Evolutionary conservation across 2,888 invertebrate species (phyloP).

Genomic region (Pardosa pseudoannulata): DNA sequence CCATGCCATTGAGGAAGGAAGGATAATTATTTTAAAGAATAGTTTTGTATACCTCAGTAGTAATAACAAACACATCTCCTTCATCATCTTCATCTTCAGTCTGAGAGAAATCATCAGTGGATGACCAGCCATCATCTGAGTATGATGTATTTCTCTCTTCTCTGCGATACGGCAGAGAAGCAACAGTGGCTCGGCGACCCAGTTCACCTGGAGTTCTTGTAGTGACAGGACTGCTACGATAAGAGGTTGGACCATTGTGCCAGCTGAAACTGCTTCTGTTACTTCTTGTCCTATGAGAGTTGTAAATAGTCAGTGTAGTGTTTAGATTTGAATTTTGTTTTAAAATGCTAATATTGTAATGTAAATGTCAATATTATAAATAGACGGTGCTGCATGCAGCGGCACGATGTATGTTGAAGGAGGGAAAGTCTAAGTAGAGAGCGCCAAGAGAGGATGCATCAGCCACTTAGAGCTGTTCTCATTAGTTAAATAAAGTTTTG

Average conservation of each 20-base stretch:
- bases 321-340: too few relatives aligned
- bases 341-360: too few relatives aligned
- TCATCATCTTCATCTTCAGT: constrained; percentile 85
- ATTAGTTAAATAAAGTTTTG: too few relatives aligned
- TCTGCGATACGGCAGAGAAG: constrained; percentile 61
- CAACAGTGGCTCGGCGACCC: constrained; percentile 72
- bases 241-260: constrained; percentile 64
- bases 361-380: too few relatives aligned
- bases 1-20: too few relatives aligned
- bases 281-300: constrained; percentile 49
- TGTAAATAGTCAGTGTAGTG: too few relatives aligned
- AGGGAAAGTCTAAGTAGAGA: too few relatives aligned
- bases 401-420: too few relatives aligned
- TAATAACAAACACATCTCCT: constrained; percentile 80
- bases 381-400: too few relatives aligned
- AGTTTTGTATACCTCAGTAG: constrained; percentile 79
- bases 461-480: too few relatives aligned
- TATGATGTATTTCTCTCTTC: constrained; percentile 80
- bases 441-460: too few relatives aligned
- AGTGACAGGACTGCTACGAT: constrained; percentile 45
- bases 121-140: constrained; percentile 89
- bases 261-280: constrained; percentile 66
- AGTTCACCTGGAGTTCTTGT: constrained; percentile 47
- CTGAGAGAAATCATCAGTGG: constrained; percentile 89
- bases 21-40: too few relatives aligned